Conservation (phyloP, 2,797 vertebrate genomes). For the Eulemur coronatus region DNA sequence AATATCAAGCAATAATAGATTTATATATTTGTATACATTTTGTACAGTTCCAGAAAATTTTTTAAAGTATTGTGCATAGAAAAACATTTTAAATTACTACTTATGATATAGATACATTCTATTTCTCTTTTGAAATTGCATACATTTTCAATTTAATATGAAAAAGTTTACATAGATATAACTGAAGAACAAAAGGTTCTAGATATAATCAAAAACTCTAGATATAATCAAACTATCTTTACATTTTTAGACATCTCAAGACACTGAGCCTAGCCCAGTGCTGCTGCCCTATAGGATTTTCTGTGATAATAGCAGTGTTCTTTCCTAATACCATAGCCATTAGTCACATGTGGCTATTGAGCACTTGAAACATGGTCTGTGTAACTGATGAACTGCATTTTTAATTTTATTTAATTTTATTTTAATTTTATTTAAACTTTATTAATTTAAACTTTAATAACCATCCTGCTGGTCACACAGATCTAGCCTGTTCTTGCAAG, state of each 20-base stretch:
- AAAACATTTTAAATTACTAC: constrained; percentile 10
- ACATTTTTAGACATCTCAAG: not conserved
- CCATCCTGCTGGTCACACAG: not conserved
- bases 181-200: not conserved
- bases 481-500: not conserved
- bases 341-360: not conserved
- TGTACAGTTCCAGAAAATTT: constrained; percentile 13
- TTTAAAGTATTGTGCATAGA: not conserved
- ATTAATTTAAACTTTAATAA: not conserved
- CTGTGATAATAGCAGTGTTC: not conserved
- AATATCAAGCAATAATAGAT: constrained; percentile 6
- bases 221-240: not conserved
- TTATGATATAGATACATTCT: not conserved
- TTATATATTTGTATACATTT: not conserved
- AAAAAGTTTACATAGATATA: not conserved
- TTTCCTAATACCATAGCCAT: not conserved
- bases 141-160: constrained; percentile 23
- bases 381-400: not conserved
- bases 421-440: not conserved
- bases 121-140: not conserved
- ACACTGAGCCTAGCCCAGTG: not conserved
- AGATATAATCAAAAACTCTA: not conserved
- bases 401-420: not conserved
- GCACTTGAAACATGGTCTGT: not conserved
- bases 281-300: not conserved